Conservation (phyloP, 2,888 invertebrate genomes). For the Sphecodes monilicornis region DNA sequence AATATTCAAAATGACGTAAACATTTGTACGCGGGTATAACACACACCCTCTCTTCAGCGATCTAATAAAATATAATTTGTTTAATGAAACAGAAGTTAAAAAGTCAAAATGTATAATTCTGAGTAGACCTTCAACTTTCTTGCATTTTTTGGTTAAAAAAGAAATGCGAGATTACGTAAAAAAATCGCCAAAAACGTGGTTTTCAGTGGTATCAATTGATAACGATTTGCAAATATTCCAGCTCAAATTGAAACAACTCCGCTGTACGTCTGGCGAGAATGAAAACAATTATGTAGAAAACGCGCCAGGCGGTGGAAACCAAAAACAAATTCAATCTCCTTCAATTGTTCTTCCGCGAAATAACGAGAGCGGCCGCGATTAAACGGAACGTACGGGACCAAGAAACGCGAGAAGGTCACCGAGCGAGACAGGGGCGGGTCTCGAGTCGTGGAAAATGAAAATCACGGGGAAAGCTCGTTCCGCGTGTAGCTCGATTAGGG, state of each 20-base stretch:
- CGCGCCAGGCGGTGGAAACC: not conserved
- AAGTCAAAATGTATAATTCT: too few species aligned
- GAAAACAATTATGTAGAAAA: not conserved
- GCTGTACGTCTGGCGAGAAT: too few species aligned
- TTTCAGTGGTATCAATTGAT: not conserved
- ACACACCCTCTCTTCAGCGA: not conserved
- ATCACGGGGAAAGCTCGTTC: constrained; percentile 23
- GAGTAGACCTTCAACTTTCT: too few species aligned
- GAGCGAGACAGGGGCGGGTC: not conserved
- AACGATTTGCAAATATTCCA: not conserved
- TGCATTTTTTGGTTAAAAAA: not conserved
- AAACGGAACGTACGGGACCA: not conserved
- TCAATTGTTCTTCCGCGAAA: not conserved
- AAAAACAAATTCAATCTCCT: constrained; percentile 2
- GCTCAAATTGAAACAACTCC: not conserved
- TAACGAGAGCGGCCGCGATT: not conserved
- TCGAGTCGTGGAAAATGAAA: constrained; percentile 28
- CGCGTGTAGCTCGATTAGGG: constrained; percentile 39
- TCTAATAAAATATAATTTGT: too few species aligned
- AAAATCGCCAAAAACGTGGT: not conserved
- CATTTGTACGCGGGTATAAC: not conserved
- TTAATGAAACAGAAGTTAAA: too few species aligned
- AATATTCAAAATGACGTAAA: constrained; percentile 2
- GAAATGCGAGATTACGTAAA: not conserved
- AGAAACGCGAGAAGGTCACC: not conserved